phyloP scores from a whole-genome alignment of 2,797 vertebrate genomes.

The Acridotheres tristis region DNA sequence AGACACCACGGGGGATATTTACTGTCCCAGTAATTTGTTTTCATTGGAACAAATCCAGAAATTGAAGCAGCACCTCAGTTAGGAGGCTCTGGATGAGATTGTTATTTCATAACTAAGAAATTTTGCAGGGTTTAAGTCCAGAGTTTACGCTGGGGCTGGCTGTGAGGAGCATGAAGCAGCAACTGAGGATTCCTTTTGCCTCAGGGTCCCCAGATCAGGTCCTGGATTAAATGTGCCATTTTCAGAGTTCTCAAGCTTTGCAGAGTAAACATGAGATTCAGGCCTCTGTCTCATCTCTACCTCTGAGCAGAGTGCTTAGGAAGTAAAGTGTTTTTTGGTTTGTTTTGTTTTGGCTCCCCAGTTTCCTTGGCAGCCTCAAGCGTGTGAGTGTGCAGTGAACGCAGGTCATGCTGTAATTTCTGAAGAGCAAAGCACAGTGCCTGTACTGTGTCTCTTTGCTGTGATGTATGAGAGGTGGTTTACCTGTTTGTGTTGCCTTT shows the following conservation, averaged over 20 bases:
- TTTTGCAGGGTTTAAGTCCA: background rate
- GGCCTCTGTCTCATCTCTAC: background rate
- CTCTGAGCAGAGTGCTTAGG: background rate
- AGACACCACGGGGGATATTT: slow-evolving; percentile 28
- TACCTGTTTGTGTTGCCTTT: background rate
- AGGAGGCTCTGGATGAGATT: slow-evolving; percentile 12
- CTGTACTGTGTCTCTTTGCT: background rate
- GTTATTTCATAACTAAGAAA: background rate
- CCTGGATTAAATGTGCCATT: background rate
- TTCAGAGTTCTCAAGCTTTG: background rate
- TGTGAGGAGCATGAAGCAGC: background rate
- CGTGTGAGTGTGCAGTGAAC: background rate
- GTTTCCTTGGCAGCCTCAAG: background rate
- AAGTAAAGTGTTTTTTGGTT: background rate
- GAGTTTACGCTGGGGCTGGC: background rate
- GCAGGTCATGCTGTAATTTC: background rate
- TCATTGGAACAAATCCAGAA: slow-evolving; percentile 7
- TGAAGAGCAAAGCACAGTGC: background rate
- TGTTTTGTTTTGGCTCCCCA: background rate
- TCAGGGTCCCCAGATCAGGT: background rate
- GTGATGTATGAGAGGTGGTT: background rate
- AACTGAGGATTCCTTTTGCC: background rate
- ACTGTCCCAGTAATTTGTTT: slow-evolving; percentile 49
- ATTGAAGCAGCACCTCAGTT: background rate
- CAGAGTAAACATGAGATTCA: background rate